These are phyloP conservation scores for Setophaga kirtlandii DNA, from an alignment of 2,113 vertebrate species.

Conservation along the genomic window DNA sequence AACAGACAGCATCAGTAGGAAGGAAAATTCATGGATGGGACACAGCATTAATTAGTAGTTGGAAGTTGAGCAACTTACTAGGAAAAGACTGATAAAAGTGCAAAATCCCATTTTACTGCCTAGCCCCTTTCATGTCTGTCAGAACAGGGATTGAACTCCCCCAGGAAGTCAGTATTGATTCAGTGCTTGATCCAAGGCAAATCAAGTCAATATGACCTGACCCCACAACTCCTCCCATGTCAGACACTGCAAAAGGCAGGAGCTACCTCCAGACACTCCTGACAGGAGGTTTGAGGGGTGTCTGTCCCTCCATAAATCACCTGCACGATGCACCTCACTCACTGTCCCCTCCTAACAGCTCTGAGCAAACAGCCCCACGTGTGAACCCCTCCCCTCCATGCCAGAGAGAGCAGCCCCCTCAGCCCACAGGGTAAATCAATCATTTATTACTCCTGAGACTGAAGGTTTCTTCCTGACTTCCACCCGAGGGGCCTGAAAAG, in stretches of 20 bases:
- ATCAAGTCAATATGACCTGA: background rate
- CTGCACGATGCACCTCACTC: background rate
- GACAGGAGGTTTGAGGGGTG: background rate
- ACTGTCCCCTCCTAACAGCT: background rate
- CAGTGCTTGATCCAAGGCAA: background rate
- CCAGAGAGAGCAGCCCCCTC: background rate
- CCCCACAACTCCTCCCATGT: background rate
- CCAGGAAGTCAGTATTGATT: constrained; percentile 12
- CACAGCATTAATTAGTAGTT: background rate
- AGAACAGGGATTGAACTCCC: background rate
- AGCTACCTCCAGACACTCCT: background rate
- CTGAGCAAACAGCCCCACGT: background rate
- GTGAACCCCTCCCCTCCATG: fast-evolving
- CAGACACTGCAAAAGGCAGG: background rate
- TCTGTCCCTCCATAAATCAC: background rate
- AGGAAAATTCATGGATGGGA: background rate
- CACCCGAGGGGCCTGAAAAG: background rate
- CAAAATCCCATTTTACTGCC: background rate
- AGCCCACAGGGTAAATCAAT: background rate
- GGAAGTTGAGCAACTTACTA: constrained; percentile 3
- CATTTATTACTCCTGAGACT: background rate
- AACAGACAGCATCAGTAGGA: background rate
- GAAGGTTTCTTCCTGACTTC: background rate
- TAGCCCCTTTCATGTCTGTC: background rate
- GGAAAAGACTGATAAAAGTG: background rate